Conservation (phyloP, 1,140 invertebrate genomes). For the Pinna nobilis region DNA sequence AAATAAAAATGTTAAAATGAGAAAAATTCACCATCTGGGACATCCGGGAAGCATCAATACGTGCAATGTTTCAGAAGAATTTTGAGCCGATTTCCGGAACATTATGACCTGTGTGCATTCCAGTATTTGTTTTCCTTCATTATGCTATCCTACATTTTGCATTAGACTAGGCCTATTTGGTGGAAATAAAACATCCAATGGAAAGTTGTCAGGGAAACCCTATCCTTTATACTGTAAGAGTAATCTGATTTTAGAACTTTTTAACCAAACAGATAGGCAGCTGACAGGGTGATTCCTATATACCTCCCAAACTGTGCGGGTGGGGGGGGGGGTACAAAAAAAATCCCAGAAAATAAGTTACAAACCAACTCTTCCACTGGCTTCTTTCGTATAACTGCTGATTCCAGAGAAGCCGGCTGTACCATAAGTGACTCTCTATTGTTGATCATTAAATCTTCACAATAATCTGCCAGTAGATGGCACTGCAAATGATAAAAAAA, state of each 20-base stretch:
- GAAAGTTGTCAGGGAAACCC: not conserved
- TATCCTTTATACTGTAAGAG: no score
- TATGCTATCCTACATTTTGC: no score
- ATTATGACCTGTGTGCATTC: not conserved
- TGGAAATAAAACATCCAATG: not conserved
- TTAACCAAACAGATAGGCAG: not conserved
- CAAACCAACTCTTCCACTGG: slow-evolving; percentile 82
- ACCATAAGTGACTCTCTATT: slow-evolving; percentile 90
- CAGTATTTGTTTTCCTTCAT: no score
- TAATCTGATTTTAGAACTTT: not conserved
- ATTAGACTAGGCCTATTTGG: not conserved
- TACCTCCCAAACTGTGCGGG: not conserved
- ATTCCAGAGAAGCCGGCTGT: slow-evolving; percentile 89
- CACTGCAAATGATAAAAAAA: slow-evolving; percentile 74
- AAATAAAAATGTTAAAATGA: not conserved
- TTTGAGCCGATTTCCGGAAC: no score
- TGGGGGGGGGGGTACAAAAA: not conserved
- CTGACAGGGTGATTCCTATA: not conserved
- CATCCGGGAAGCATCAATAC: no score
- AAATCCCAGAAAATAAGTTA: not conserved
- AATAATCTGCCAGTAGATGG: slow-evolving; percentile 83
- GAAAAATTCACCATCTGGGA: not conserved
- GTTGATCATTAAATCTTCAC: slow-evolving; percentile 92
- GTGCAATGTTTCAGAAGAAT: no score
- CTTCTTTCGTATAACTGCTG: slow-evolving; percentile 90